phyloP scores from a whole-genome alignment of 2,888 invertebrate genomes.

The Drosophila peninsularis region DNA sequence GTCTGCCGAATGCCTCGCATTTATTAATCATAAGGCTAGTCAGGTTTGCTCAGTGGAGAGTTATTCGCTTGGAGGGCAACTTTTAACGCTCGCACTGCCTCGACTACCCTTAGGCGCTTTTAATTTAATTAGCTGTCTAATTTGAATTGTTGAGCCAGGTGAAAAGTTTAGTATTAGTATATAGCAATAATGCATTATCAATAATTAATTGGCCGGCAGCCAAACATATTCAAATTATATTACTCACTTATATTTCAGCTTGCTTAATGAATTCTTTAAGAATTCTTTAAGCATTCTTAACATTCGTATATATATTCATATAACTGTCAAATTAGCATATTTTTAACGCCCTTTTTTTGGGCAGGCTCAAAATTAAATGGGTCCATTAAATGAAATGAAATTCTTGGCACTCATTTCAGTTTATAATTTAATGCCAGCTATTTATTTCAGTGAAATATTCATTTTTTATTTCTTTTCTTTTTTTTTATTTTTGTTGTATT shows the following conservation, averaged over 20 bases:
- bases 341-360: constrained; percentile 17
- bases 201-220: constrained; percentile 22
- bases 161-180: constrained; percentile 35
- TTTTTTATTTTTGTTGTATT: background rate
- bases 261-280: background rate
- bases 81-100: background rate
- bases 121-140: constrained; percentile 66
- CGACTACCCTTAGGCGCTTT: constrained; percentile 44
- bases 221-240: background rate
- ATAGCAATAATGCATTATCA: constrained; percentile 46
- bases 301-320: background rate
- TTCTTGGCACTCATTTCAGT: constrained; percentile 41
- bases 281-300: background rate
- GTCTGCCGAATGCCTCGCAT: constrained; percentile 1
- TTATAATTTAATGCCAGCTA: constrained; percentile 61
- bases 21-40: constrained; percentile 8
- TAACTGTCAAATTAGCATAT: constrained; percentile 25
- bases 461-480: constrained; percentile 12
- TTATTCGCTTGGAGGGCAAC: background rate
- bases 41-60: background rate
- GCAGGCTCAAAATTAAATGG: constrained; percentile 32
- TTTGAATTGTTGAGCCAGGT: constrained; percentile 40
- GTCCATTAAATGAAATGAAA: constrained; percentile 56
- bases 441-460: constrained; percentile 48
- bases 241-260: background rate